Evolutionary conservation across 2,113 vertebrate species (phyloP).

Genomic region (Phyllostomus hastatus): DNA sequence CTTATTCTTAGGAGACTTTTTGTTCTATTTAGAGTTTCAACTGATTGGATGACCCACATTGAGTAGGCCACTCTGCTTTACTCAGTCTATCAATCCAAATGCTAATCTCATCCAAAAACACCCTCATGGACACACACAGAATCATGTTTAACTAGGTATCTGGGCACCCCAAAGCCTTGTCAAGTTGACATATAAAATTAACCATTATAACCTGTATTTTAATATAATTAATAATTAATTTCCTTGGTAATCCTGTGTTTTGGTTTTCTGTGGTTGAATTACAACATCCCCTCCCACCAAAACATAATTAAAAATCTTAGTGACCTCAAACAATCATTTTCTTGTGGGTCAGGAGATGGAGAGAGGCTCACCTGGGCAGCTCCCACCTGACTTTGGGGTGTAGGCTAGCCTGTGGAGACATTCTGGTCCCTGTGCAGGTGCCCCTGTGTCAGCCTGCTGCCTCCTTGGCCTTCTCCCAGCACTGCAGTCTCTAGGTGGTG

Average conservation of each 20-base stretch:
- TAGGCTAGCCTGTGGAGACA: not conserved
- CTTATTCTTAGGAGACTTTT: not conserved
- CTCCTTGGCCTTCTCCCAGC: not conserved
- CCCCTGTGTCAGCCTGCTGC: not conserved
- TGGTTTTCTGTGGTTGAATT: not conserved
- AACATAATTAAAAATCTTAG: not conserved
- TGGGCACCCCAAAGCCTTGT: not conserved
- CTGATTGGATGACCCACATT: not conserved
- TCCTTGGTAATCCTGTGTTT: not conserved
- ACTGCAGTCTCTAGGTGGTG: fast-evolving
- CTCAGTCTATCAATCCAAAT: not conserved
- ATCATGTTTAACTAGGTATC: not conserved
- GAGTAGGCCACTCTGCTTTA: not conserved
- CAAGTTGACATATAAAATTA: not conserved
- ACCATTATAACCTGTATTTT: not conserved
- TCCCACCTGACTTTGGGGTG: fast-evolving
- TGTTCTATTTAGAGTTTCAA: not conserved
- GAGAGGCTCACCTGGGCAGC: no score
- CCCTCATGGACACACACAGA: not conserved
- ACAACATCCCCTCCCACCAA: not conserved
- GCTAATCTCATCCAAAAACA: not conserved
- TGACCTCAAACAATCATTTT: not conserved
- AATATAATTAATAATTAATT: not conserved
- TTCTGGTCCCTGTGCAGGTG: fast-evolving
- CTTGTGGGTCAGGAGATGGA: not conserved